phyloP scores from a whole-genome alignment of 2,888 invertebrate genomes.

The Acleris holmiana region DNA sequence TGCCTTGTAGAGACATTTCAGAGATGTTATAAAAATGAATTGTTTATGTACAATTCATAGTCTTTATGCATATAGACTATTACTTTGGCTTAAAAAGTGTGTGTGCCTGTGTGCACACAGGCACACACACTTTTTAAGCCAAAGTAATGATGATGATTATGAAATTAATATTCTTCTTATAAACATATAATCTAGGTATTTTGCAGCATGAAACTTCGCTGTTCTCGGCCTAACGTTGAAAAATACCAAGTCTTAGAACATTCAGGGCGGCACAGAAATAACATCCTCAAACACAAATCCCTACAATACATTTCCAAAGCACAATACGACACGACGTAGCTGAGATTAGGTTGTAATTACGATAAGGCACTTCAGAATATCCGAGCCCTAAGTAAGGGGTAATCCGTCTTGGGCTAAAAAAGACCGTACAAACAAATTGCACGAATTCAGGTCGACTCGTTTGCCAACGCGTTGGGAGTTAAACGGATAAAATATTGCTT shows the following conservation, averaged over 20 bases:
- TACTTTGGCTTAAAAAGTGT: no score
- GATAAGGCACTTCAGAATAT: constrained; percentile 33
- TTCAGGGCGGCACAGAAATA: constrained; percentile 1
- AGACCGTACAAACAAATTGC: constrained; percentile 28
- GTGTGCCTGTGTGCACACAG: no score
- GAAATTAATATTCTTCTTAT: no score
- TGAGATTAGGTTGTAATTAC: constrained; percentile 36
- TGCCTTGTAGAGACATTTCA: no score
- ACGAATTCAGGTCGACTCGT: constrained; percentile 27
- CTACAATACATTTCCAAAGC: constrained; percentile 22
- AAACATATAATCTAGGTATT: no score
- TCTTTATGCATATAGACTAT: no score
- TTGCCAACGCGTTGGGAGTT: constrained; percentile 33
- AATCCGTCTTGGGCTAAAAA: constrained; percentile 35
- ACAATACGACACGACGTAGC: constrained; percentile 25
- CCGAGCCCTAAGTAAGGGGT: constrained; percentile 30
- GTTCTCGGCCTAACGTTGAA: no score
- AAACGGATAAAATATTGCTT: constrained; percentile 41
- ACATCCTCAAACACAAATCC: constrained; percentile 13
- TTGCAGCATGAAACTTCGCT: no score
- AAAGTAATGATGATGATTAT: no score
- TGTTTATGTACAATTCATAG: no score
- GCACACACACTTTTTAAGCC: no score
- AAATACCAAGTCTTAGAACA: constrained; percentile 38
- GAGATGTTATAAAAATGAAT: no score